Evolutionary conservation across 2,113 vertebrate species (phyloP).

Genomic region (Melierax canorus): DNA sequence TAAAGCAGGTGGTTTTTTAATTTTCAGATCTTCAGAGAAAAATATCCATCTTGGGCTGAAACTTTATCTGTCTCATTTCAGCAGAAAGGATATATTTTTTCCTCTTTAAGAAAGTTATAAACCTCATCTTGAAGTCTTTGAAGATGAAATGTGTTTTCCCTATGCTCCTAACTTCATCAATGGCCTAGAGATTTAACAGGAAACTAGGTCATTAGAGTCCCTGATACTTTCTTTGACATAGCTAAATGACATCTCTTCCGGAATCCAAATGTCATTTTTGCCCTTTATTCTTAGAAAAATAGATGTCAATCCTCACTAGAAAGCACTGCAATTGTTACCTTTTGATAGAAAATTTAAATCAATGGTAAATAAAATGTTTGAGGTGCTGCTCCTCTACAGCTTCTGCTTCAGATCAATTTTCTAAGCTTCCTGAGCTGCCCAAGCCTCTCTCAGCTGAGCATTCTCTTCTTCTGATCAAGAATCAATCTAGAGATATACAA

Average conservation of each 20-base stretch:
- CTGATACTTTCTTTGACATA: conserved; percentile 31
- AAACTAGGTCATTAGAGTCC: conserved; percentile 58
- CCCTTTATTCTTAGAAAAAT: conserved; percentile 44
- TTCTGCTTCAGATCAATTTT: not conserved
- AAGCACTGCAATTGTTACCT: not conserved
- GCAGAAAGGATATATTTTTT: conserved; percentile 30
- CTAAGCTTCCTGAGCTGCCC: not conserved
- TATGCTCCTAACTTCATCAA: conserved; percentile 40
- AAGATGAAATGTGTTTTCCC: conserved; percentile 44
- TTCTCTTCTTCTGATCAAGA: not conserved
- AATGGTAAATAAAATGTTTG: conserved; percentile 6
- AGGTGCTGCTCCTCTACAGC: not conserved
- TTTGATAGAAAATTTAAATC: conserved; percentile 25
- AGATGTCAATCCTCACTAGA: conserved; percentile 23
- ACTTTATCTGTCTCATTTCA: conserved; percentile 37
- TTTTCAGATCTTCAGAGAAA: conserved; percentile 41
- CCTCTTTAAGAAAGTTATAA: conserved; percentile 33
- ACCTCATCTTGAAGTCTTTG: conserved; percentile 44
- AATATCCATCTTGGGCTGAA: conserved; percentile 14
- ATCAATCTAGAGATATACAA: not conserved
- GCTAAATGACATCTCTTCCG: conserved; percentile 46
- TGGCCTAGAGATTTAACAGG: conserved; percentile 46
- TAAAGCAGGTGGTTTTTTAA: conserved; percentile 5
- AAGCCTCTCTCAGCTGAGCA: not conserved
- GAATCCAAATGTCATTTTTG: conserved; percentile 46